phyloP scores from a whole-genome alignment of 2,888 invertebrate species.

The Cephus nigrinus region DNA sequence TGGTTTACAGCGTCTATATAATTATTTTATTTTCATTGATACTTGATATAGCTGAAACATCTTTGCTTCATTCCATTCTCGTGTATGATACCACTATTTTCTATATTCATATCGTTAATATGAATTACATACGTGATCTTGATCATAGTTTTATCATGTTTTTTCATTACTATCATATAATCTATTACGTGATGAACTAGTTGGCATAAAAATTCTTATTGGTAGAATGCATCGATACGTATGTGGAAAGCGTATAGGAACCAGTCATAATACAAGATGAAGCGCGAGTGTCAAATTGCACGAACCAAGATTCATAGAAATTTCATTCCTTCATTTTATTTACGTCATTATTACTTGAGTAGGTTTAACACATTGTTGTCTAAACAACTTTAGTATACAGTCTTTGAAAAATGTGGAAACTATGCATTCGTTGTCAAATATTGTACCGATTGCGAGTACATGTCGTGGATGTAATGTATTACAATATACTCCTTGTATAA shows the following conservation, averaged over 20 bases:
- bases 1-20: conserved; percentile 11
- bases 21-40: neutral
- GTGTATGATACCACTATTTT: conserved; percentile 23
- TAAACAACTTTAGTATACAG: neutral
- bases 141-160: neutral
- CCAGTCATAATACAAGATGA: neutral
- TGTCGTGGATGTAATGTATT: conserved; percentile 2
- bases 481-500: conserved; percentile 22
- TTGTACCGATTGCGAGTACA: neutral
- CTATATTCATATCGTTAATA: conserved; percentile 23
- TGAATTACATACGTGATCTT: neutral
- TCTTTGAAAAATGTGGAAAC: neutral
- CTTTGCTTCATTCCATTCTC: conserved; percentile 17
- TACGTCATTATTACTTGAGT: conserved; percentile 12
- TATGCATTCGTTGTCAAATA: neutral
- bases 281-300: neutral
- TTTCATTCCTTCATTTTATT: conserved; percentile 20
- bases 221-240: neutral
- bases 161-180: neutral
- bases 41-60: neutral
- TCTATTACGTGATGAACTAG: neutral
- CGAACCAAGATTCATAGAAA: neutral
- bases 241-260: neutral
- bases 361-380: conserved; percentile 14
- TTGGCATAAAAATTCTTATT: neutral